Percentiles rank a stretch among this genome's conserved stretches.
These are phyloP conservation scores for Oryzias dopingdopingensis DNA, from an alignment of 2,797 vertebrate genomes.

Conservation along the genomic window DNA sequence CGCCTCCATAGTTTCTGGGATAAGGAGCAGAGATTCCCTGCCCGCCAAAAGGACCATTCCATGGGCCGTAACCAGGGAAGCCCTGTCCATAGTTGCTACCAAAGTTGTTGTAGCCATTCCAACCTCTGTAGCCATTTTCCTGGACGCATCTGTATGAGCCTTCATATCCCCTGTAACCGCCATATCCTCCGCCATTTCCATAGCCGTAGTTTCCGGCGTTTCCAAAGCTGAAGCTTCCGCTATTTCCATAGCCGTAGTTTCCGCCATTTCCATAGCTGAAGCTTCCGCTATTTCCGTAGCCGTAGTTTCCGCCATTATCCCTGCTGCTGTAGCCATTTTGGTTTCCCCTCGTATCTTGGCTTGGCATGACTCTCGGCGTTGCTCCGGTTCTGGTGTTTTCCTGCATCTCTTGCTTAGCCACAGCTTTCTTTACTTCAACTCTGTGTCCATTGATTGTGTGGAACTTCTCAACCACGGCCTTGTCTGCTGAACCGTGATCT, in stretches of 20 bases:
- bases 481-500: conserved; percentile 93
- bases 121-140: conserved; percentile 86
- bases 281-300: too few species aligned
- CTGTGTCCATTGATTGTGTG: conserved; percentile 94
- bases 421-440: conserved; percentile 96
- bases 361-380: conserved; percentile 73
- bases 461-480: conserved; percentile 93
- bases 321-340: conserved; percentile 84
- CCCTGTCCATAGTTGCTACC: conserved; percentile 92
- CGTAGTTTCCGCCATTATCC: conserved; percentile 69
- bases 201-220: too few species aligned
- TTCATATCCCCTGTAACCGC: conserved; percentile 71
- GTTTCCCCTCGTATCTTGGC: conserved; percentile 82
- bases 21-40: conserved; percentile 90
- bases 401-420: conserved; percentile 96
- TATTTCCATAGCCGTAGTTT: too few species aligned
- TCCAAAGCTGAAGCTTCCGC: too few species aligned
- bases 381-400: conserved; percentile 74
- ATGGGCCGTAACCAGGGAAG: conserved; percentile 89
- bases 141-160: conserved; percentile 70
- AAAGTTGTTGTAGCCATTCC: conserved; percentile 91
- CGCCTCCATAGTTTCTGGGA: conserved; percentile 79
- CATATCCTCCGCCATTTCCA: conserved; percentile 73
- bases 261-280: too few species aligned
- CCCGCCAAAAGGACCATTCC: conserved; percentile 82